Evolutionary conservation across 2,888 invertebrate species (phyloP).

Genomic region (Macrosoma leucophasiata): DNA sequence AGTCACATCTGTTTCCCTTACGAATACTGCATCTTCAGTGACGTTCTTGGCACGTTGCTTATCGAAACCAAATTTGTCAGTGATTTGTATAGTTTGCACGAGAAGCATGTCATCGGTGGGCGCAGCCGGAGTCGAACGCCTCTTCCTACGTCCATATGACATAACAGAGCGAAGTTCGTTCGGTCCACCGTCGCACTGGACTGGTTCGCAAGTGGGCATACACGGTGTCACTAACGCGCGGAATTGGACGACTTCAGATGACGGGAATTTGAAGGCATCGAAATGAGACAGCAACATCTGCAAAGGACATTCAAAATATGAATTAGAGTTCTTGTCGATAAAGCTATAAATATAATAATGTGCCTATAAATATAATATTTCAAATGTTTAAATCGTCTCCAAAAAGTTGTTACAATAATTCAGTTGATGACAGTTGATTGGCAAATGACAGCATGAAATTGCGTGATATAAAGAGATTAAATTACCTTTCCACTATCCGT

Average conservation of each 20-base stretch:
- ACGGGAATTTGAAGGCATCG: constrained; percentile 97
- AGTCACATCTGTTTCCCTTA: constrained; percentile 77
- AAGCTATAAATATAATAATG: not conserved
- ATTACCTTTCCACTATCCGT: constrained; percentile 85
- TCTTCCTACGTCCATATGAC: constrained; percentile 88
- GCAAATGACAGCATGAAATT: too few species aligned
- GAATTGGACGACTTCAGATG: constrained; percentile 96
- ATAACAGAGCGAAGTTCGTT: constrained; percentile 88
- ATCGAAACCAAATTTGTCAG: constrained; percentile 93
- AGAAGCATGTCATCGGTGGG: constrained; percentile 87
- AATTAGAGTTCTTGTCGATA: not conserved
- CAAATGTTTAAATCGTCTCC: too few species aligned
- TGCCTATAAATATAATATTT: not conserved
- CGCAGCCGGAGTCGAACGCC: constrained; percentile 78
- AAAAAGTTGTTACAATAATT: too few species aligned
- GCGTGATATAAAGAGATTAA: too few species aligned
- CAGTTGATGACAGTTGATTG: too few species aligned
- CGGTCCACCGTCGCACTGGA: constrained; percentile 91
- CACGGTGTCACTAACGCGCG: constrained; percentile 96
- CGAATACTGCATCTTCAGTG: constrained; percentile 83
- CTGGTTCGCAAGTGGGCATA: constrained; percentile 94
- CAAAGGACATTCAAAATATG: constrained; percentile 32
- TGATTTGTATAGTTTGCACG: constrained; percentile 93
- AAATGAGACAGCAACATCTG: constrained; percentile 92
- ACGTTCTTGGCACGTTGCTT: constrained; percentile 78